Evolutionary conservation across 2,113 vertebrate species (phyloP).

Genomic region (Trinectes maculatus): DNA sequence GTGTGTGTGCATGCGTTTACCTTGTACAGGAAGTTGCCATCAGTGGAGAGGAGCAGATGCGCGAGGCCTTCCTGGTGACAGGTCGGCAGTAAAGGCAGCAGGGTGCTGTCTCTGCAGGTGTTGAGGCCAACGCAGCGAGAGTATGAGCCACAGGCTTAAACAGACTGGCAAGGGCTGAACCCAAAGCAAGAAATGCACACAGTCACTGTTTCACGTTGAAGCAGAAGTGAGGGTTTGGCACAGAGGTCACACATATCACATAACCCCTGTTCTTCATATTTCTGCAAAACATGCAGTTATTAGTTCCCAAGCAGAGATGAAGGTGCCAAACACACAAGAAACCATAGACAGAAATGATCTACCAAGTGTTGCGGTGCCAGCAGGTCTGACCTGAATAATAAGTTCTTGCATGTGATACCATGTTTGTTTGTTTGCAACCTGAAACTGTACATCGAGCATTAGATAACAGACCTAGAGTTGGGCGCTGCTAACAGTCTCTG

Average conservation of each 20-base stretch:
- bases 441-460: not conserved
- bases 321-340: slow-evolving; percentile 5
- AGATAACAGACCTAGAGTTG: slow-evolving; percentile 84
- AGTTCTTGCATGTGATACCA: not conserved
- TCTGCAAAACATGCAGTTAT: slow-evolving; percentile 7
- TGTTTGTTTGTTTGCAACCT: slow-evolving; percentile 5
- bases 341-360: not conserved
- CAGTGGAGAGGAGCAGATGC: slow-evolving; percentile 89
- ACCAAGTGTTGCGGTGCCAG: not conserved
- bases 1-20: slow-evolving; percentile 57
- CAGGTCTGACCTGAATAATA: not conserved
- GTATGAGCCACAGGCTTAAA: slow-evolving; percentile 93
- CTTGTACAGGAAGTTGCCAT: slow-evolving; percentile 90
- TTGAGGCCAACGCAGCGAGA: slow-evolving; percentile 86
- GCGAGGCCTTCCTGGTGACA: slow-evolving; percentile 89
- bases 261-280: slow-evolving; percentile 5
- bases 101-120: slow-evolving; percentile 84
- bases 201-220: not conserved
- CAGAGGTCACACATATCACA: not conserved
- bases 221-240: slow-evolving; percentile 2
- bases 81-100: slow-evolving; percentile 83
- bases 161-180: slow-evolving; percentile 86
- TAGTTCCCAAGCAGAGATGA: slow-evolving; percentile 6
- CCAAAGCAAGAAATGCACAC: slow-evolving; percentile 86
- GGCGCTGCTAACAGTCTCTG: slow-evolving; percentile 86